Base-by-base conservation (phyloP, 2,888 invertebrate genomes). In the Ornithoptera priamus region DNA sequence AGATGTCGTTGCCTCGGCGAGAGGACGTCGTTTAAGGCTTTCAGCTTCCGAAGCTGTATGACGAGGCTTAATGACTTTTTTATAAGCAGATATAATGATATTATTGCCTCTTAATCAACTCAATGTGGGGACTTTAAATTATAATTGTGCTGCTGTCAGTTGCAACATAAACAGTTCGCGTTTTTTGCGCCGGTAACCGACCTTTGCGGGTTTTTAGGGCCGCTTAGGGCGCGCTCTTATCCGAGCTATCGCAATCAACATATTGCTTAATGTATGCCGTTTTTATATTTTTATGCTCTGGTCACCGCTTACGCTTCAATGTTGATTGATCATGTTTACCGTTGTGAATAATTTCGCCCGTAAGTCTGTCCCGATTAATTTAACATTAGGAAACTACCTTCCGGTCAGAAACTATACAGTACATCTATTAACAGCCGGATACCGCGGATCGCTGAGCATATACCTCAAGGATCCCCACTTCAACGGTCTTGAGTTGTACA, bases 81-180 rank as follows among this genome's bases (percentile, higher is more conserved):
- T 71, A 71, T 65, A 67, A 58, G 60, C 60, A 67, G 64, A 68
- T 71, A 81, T 88, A 86, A 88, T 87, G 85, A 80, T 83, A 85
- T 89, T 89, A 89, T 86, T 82, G 83, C 85, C 83, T 87, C 88
- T 84, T 88, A 89, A 88, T 89, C 85, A 86, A 81, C 87, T 73
- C 77, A 74, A 84, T 85, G 89, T 88, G 90, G 80, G 88, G 87
- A 80, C 85, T 78, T 74, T 75, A 76, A 74, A 75, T 74, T 76
- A 75, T 76, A 76, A 75, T 75, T 74, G 75, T 74, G 70, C 58
- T 64, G 56, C 73, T 73, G 76, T 76, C 77, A 75, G 74, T 76
- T 78, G 74, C 73, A 64, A 74, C 75, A 73, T 71, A 70, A 70
- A 67, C 70, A 70, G 67, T 67, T 58, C 18, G 36, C 61, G 67